Conservation (phyloP, 2,888 invertebrate genomes). For the Polydrusus pterygomalis region DNA sequence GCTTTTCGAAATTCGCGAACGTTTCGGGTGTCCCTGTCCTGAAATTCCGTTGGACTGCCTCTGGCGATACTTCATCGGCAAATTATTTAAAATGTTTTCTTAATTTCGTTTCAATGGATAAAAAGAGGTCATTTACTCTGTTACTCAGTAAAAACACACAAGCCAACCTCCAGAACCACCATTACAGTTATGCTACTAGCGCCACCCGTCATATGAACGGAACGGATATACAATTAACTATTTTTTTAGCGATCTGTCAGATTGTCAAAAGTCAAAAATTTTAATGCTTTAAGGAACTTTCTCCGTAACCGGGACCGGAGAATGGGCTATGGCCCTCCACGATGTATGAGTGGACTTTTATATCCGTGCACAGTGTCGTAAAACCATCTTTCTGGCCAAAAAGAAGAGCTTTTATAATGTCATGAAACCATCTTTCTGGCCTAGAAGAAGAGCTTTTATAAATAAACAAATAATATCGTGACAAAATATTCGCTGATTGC, state of each 20-base stretch:
- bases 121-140: slow-evolving; percentile 19
- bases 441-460: too few species aligned
- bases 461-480: too few species aligned
- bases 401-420: too few species aligned
- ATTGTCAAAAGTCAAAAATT: background rate
- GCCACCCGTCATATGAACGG: slow-evolving; percentile 3
- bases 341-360: too few species aligned
- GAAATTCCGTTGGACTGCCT: slow-evolving; percentile 62
- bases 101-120: slow-evolving; percentile 15
- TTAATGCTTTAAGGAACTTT: background rate
- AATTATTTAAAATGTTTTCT: slow-evolving; percentile 37
- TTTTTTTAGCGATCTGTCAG: background rate
- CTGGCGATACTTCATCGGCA: slow-evolving; percentile 65
- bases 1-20: slow-evolving; percentile 67
- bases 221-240: slow-evolving; percentile 14
- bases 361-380: too few species aligned
- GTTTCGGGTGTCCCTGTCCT: slow-evolving; percentile 63
- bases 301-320: too few species aligned
- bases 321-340: too few species aligned
- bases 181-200: slow-evolving; percentile 39
- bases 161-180: slow-evolving; percentile 53
- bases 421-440: too few species aligned
- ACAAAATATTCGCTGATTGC: too few species aligned
- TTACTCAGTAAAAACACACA: slow-evolving; percentile 42
- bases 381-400: too few species aligned